Evolutionary conservation across 2,113 vertebrate species (phyloP), one percentile per base, ranked within the genome.

Genomic region (Macrotis lagotis): DNA sequence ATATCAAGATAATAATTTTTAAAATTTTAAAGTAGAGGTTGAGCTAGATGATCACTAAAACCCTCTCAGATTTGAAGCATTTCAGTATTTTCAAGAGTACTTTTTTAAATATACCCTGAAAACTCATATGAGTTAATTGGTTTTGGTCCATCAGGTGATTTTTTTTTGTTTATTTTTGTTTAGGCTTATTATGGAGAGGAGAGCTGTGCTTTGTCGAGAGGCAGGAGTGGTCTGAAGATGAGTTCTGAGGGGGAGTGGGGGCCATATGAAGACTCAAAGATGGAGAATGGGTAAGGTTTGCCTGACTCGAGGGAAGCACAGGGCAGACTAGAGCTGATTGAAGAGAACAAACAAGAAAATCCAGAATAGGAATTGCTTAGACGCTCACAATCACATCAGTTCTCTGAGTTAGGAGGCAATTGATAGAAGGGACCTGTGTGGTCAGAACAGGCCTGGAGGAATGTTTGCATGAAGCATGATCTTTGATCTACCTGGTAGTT

Each of bases 401-500:
- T 83, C 66, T 83, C n/a, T 44, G 66, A 83, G n/a, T 83, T n/a
- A 83, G 22, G 66, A 83, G 66, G 66, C 66, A 83, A 83, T 44
- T 83, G 66, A 44, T 19, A 83, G 66, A 83, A 74, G n/a, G 66
- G n/a, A 4, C 26, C 10, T 66, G 3, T 37, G 55, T 66, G 55
- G 55, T 66, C 55, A 66, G 55, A 66, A 66, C 55, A 37, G 28
- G n/a, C 66, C n/a, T 83, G 66, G 66, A 83, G n/a, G 66, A 83
- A 83, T 90, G 25, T 95, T 19, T 90, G 14, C 88, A 24, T 51
- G 52, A 96, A 96, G 94, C 90, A 95, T 0, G 0, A 0, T n/a
- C 93, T 90, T 93, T 59, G 48, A 51, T 96, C 48, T 92, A 11
- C 53, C 25, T 0, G 51, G 2, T 55, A 28, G 94, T 95, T 53